A percentile compares a stretch with the other conserved stretches of the same genome.
These are phyloP conservation scores for Pseudocheirus occidentalis DNA, from an alignment of 2,797 vertebrate species.

Conservation along the genomic window DNA sequence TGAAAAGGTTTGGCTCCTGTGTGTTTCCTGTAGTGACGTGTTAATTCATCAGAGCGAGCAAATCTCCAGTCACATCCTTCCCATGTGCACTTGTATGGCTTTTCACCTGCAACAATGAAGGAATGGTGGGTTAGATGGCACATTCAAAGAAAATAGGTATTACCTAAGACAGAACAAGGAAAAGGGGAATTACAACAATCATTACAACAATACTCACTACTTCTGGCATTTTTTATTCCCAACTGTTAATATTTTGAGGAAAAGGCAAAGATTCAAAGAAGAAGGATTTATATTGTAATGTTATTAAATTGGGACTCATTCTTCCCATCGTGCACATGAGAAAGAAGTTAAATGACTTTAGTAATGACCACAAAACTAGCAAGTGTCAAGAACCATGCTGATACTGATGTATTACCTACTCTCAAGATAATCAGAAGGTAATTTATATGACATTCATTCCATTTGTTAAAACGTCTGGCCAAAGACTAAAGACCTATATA, in stretches of 20 bases:
- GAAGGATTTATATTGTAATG: not conserved
- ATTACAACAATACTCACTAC: not conserved
- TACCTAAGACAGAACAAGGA: not conserved
- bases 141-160: not conserved
- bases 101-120: slow-evolving; percentile 90
- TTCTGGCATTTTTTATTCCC: not conserved
- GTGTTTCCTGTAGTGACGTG: slow-evolving; percentile 98
- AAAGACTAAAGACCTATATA: not conserved
- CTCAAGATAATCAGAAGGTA: not conserved
- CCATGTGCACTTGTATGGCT: slow-evolving; percentile 97
- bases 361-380: not conserved
- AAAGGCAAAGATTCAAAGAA: not conserved
- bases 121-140: slow-evolving; percentile 7
- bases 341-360: not conserved
- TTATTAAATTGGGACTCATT: not conserved
- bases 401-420: not conserved
- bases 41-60: slow-evolving; percentile 96
- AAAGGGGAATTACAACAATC: not conserved
- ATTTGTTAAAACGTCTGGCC: not conserved
- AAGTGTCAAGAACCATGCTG: not conserved
- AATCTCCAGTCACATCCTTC: slow-evolving; percentile 98
- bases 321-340: not conserved
- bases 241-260: not conserved
- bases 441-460: not conserved
- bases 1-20: slow-evolving; percentile 98